Conservation (phyloP, 1,140 invertebrate species). For the Spodoptera litura region DNA sequence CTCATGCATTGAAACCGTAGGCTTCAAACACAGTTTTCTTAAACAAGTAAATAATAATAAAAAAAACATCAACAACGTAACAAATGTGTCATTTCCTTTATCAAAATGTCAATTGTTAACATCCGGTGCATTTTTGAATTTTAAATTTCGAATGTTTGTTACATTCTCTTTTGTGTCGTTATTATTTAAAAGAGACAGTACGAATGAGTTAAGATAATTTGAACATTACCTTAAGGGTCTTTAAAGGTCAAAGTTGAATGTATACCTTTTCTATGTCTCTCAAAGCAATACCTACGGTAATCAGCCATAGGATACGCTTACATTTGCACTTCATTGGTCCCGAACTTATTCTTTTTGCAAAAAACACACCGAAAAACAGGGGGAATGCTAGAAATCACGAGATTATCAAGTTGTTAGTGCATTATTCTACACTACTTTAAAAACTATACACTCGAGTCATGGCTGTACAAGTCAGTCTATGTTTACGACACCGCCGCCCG, state of each 20-base stretch:
- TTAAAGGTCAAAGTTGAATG: too few relatives aligned
- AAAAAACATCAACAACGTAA: slow-evolving; percentile 75
- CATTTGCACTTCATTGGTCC: not conserved
- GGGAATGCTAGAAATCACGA: slow-evolving; percentile 42
- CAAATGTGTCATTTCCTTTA: slow-evolving; percentile 54
- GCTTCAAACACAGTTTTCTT: slow-evolving; percentile 67
- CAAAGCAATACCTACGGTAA: too few relatives aligned
- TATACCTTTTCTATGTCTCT: too few relatives aligned
- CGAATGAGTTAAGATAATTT: too few relatives aligned
- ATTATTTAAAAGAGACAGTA: too few relatives aligned
- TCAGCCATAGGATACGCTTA: too few relatives aligned
- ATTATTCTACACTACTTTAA: slow-evolving; percentile 51
- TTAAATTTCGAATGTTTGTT: not conserved
- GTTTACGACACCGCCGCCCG: slow-evolving; percentile 68
- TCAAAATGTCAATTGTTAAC: slow-evolving; percentile 50
- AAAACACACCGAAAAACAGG: slow-evolving; percentile 46
- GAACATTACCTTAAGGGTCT: too few relatives aligned
- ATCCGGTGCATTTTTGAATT: slow-evolving; percentile 48
- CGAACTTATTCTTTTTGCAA: not conserved
- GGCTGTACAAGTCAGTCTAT: slow-evolving; percentile 83
- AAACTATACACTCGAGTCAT: slow-evolving; percentile 65
- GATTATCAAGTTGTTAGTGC: slow-evolving; percentile 55
- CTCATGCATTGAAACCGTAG: slow-evolving; percentile 74
- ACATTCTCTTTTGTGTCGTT: too few relatives aligned
- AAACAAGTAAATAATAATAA: slow-evolving; percentile 78